Evolutionary conservation across 2,888 invertebrate species (phyloP).

Genomic region (Chromoteleia sp.): DNA sequence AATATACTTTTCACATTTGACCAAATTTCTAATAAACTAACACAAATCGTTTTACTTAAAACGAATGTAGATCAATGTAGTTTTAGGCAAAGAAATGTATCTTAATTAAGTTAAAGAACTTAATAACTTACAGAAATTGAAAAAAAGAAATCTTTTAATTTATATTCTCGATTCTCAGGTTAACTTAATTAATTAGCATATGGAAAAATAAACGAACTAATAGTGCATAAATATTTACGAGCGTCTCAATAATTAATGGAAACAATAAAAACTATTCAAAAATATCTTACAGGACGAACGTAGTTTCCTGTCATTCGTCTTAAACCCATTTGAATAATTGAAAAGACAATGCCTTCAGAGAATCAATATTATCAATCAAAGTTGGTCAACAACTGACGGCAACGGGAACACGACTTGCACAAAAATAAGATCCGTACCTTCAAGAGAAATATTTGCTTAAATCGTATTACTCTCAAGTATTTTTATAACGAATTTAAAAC

Average conservation of each 20-base stretch:
- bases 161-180: too few species aligned
- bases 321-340: constrained; percentile 26
- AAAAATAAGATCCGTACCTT: constrained; percentile 21
- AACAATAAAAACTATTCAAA: background rate
- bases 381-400: constrained; percentile 34
- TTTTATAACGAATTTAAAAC: too few species aligned
- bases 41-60: too few species aligned
- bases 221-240: background rate
- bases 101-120: too few species aligned
- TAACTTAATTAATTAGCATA: too few species aligned
- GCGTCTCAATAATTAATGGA: constrained; percentile 1
- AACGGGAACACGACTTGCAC: constrained; percentile 2
- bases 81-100: too few species aligned
- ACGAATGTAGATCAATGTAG: too few species aligned
- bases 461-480: constrained; percentile 13
- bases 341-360: constrained; percentile 26
- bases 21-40: too few species aligned
- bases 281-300: background rate
- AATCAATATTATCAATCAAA: constrained; percentile 48
- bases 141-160: too few species aligned
- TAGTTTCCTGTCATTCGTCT: background rate
- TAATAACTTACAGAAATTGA: too few species aligned
- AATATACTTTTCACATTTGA: too few species aligned
- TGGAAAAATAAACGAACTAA: too few species aligned
- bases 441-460: constrained; percentile 9